Percentiles rank a stretch among this genome's conserved stretches.
phyloP scores from a whole-genome alignment of 2,797 vertebrate species.

The Scleropages formosus region DNA sequence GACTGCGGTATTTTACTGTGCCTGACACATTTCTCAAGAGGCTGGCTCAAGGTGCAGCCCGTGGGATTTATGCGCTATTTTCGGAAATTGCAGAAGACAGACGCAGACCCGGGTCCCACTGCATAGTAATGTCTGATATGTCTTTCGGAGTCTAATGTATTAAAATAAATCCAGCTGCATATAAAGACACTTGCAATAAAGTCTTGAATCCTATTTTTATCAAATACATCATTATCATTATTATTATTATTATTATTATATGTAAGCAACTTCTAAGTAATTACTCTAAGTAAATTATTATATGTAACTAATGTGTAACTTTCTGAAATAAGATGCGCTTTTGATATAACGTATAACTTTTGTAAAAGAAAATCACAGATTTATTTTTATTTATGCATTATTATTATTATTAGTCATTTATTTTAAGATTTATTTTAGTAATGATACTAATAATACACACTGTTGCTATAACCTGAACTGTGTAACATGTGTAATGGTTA shows the following conservation, averaged over 20 bases:
- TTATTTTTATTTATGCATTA: too few species aligned
- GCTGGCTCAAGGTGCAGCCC: neutral
- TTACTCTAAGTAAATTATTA: too few species aligned
- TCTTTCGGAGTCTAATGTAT: neutral
- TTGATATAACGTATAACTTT: constrained; percentile 3
- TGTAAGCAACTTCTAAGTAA: neutral
- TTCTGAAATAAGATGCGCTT: neutral
- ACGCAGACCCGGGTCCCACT: too few species aligned
- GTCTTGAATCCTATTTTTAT: too few species aligned
- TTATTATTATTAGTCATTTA: too few species aligned
- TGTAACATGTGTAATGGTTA: constrained; percentile 4
- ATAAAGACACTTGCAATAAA: too few species aligned
- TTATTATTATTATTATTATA: too few species aligned
- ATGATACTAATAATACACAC: too few species aligned
- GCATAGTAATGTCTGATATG: neutral
- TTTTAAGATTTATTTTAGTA: too few species aligned
- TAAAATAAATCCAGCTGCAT: neutral
- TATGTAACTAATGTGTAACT: too few species aligned
- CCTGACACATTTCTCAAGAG: constrained; percentile 6
- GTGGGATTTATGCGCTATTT: constrained; percentile 18
- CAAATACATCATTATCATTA: too few species aligned
- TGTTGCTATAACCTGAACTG: neutral
- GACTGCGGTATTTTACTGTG: constrained; percentile 17
- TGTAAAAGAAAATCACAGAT: neutral
- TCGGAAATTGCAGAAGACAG: constrained; percentile 23